Evolutionary conservation across 53 echinoderm and acorn worm species (phyloP).

Genomic region (Paelopatides confundens): DNA sequence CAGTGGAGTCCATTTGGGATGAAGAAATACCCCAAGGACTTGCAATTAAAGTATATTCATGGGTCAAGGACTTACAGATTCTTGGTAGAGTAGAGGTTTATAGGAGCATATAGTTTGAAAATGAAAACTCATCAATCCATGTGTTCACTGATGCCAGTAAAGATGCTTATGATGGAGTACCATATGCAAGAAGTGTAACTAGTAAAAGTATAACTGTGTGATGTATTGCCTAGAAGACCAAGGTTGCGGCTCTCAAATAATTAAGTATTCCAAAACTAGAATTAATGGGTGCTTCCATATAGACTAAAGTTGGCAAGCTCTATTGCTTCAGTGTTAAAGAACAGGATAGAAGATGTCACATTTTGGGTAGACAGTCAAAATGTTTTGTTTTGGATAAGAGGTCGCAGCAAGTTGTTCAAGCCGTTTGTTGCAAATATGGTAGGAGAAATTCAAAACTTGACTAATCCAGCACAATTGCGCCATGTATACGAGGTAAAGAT

Average conservation of each 20-base stretch:
- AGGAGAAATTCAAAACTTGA: slow-evolving; percentile 54
- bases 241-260: neutral
- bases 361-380: slow-evolving; percentile 23
- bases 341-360: neutral
- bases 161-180: neutral
- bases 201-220: neutral
- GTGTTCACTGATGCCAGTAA: neutral
- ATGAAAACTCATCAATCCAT: neutral
- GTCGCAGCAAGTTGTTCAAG: neutral
- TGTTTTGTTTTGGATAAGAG: slow-evolving; percentile 7
- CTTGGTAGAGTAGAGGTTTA: slow-evolving; percentile 20
- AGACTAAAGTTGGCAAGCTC: neutral
- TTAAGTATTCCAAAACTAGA: slow-evolving; percentile 9
- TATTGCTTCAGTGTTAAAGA: neutral
- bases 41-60: neutral
- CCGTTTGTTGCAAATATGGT: slow-evolving; percentile 63
- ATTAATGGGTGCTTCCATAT: slow-evolving; percentile 11
- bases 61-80: slow-evolving; percentile 29
- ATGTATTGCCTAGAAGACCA: neutral
- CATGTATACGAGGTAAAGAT: slow-evolving; percentile 53
- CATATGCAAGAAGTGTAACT: neutral
- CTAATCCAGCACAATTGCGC: slow-evolving; percentile 42
- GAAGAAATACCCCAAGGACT: slow-evolving; percentile 21
- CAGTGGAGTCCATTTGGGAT: slow-evolving; percentile 32
- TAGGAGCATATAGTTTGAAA: slow-evolving; percentile 35